Base-by-base conservation (phyloP, 1,140 invertebrate species). In the Maconellicoccus hirsutus region DNA sequence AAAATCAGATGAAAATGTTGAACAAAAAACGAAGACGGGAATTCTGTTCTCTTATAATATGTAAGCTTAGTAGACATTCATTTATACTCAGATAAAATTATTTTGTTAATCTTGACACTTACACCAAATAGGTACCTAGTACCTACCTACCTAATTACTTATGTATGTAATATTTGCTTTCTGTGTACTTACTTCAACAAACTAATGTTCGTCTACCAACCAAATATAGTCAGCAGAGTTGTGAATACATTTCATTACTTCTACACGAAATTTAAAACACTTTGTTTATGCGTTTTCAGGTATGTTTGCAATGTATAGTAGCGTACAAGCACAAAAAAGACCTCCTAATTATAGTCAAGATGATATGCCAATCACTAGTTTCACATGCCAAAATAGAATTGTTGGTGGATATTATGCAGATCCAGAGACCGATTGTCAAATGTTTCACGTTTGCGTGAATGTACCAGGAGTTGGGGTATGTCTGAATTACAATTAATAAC, bases 331-430 rank as follows among this genome's bases (percentile, higher is more conserved):
- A n/a, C 76, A 77, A 42, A 73, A 72, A 25, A 72, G 73, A 70
- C 85, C 86, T 27, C 89, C 89, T 52, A 87, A 87, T 72, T 91
- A 90, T 79, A 88, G 86, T 71, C 84, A 87, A 75, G 86, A 91
- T 75, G 84, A 86, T 75, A 91, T 94, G 85, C 92, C 91, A 71
- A 86, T 89, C 73, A 94, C 92, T 61, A 84, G 85, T 70, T 96
- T 96, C 82, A 86, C 86, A 74, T 96, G 93, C 80, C 83, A 86
- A 73, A 90, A 91, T 75, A 92, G 93, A 80, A 90, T 93, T 75
- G 83, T 93, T 22, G 93, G 93, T 72, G 91, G 92, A 59, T 95
- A 94, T 79, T 95, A 95, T 78, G 92, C 92, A 14, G 93, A 95
- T 80, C 85, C 87, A 0, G 92, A 94, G 79, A 89, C 93, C 0